Evolutionary conservation across 2,797 vertebrate species (phyloP).

Genomic region (Sphaeramia orbicularis): DNA sequence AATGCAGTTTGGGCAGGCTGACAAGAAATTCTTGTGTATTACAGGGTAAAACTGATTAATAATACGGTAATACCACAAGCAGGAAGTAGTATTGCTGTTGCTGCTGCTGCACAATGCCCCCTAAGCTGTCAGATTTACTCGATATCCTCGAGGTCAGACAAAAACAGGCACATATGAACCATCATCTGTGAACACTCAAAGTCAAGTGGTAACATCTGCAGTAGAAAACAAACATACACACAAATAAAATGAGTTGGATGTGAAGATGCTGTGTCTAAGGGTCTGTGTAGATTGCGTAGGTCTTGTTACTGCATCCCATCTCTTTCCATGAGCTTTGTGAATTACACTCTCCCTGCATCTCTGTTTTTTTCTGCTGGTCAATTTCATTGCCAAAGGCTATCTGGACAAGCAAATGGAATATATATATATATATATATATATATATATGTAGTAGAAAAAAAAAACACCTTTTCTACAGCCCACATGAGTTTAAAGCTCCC

Average conservation of each 20-base stretch:
- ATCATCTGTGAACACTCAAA: conserved; percentile 24
- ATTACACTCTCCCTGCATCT: conserved; percentile 20
- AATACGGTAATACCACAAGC: conserved; percentile 33
- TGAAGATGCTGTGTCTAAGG: conserved; percentile 33
- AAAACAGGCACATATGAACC: conserved; percentile 13
- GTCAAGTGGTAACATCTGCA: conserved; percentile 6
- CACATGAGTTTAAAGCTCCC: conserved; percentile 18
- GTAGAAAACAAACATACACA: conserved; percentile 5
- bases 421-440: too few species aligned
- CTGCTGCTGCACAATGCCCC: not conserved
- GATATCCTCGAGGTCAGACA: conserved; percentile 26
- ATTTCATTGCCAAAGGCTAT: conserved; percentile 39
- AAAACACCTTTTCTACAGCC: conserved; percentile 27
- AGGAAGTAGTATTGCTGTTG: conserved; percentile 4
- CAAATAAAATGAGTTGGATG: conserved; percentile 10
- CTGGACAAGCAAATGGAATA: conserved; percentile 48
- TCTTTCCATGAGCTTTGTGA: conserved; percentile 24
- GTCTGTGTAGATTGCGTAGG: conserved; percentile 15
- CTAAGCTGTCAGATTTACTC: conserved; percentile 18
- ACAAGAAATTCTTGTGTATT: conserved; percentile 54
- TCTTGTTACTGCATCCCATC: conserved; percentile 37
- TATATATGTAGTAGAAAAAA: conserved; percentile 18
- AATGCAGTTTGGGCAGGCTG: conserved; percentile 52
- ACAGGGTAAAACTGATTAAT: conserved; percentile 60
- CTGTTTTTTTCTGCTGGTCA: conserved; percentile 8